phyloP scores from a whole-genome alignment of 2,113 vertebrate species.

The Cynopterus brachyotis region DNA sequence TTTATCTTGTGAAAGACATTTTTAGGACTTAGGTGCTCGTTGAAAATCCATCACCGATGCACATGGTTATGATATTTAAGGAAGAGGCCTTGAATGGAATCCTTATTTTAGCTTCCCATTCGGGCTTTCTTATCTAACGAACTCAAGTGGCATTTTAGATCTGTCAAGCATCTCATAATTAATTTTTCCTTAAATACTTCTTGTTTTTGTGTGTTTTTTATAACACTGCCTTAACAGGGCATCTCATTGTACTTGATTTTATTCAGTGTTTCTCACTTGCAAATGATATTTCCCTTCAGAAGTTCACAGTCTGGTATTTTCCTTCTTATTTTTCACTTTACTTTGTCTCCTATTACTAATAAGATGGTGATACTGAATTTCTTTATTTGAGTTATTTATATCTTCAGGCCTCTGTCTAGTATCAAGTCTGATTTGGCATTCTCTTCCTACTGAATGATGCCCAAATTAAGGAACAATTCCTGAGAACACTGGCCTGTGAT shows the following conservation, averaged over 20 bases:
- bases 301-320: conserved; percentile 56
- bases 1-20: neutral
- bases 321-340: conserved; percentile 43
- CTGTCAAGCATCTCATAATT: neutral
- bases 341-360: conserved; percentile 63
- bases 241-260: conserved; percentile 56
- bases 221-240: neutral
- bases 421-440: conserved; percentile 40
- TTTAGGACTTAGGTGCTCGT: neutral
- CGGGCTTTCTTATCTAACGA: conserved; percentile 15
- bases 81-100: neutral
- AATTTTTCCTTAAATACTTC: conserved; percentile 41
- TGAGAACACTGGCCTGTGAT: conserved; percentile 50
- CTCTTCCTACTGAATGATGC: conserved; percentile 58
- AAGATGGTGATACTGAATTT: conserved; percentile 52
- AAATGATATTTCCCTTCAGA: conserved; percentile 52
- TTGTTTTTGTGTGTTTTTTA: conserved; percentile 4
- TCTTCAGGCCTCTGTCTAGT: conserved; percentile 53
- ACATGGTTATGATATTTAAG: neutral
- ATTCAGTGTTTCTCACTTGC: conserved; percentile 47
- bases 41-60: conserved; percentile 4
- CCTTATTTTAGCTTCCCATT: neutral
- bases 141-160: neutral
- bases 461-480: conserved; percentile 74
- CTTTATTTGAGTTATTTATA: conserved; percentile 67